These are phyloP conservation scores for Drosophila santomea DNA, from an alignment of 1,140 invertebrate species.

Conservation along the genomic window DNA sequence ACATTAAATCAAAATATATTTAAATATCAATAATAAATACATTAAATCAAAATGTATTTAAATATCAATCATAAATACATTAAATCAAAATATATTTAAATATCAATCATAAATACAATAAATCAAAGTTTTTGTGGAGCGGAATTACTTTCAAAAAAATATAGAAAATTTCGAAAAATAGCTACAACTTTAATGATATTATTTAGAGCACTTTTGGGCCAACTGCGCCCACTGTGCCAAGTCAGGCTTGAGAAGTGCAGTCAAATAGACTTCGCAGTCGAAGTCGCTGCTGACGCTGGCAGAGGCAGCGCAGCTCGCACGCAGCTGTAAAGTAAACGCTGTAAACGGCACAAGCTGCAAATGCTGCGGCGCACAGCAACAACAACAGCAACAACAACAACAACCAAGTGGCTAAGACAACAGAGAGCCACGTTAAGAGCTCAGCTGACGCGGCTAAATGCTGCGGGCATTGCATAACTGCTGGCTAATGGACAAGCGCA, in stretches of 20 bases:
- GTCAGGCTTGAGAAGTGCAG: conserved; percentile 33
- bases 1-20: too few relatives aligned
- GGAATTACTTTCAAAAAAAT: too few relatives aligned
- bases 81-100: too few relatives aligned
- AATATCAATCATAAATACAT: too few relatives aligned
- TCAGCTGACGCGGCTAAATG: conserved; percentile 28
- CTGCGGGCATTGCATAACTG: conserved; percentile 36
- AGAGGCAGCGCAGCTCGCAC: conserved; percentile 4
- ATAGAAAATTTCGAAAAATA: too few relatives aligned
- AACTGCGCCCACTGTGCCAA: conserved; percentile 21
- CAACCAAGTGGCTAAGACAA: not conserved
- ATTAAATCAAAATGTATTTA: too few relatives aligned
- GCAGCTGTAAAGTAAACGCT: conserved; percentile 48
- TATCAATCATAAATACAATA: too few relatives aligned
- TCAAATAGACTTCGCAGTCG: conserved; percentile 12
- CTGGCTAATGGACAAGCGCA: conserved; percentile 37
- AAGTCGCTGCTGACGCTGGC: conserved; percentile 1
- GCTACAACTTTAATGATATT: not conserved
- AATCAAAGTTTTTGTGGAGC: too few relatives aligned
- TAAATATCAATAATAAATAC: too few relatives aligned
- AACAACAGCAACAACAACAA: not conserved
- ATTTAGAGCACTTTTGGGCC: not conserved
- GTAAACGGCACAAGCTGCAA: conserved; percentile 69
- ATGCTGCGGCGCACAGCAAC: conserved; percentile 45
- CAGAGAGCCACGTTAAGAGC: conserved; percentile 29